A percentile compares a stretch with the other conserved stretches of the same genome.
Conservation (phyloP, 2,888 invertebrate genomes). For the Deilephila porcellus region DNA sequence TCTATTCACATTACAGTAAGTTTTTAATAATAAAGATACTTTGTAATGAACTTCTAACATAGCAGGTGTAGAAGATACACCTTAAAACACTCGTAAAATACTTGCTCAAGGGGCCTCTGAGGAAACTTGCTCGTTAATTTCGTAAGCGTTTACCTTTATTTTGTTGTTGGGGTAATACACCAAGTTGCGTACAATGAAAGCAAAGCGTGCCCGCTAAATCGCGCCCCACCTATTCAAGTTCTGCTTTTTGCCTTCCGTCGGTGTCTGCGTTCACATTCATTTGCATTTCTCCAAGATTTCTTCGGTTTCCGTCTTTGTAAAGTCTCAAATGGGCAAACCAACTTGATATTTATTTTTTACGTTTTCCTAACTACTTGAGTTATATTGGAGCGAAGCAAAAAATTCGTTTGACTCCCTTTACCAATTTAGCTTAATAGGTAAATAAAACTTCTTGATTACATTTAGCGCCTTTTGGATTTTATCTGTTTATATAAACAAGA, state of each 20-base stretch:
- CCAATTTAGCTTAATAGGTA: conserved; percentile 20
- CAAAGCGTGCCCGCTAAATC: conserved; percentile 43
- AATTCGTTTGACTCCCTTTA: conserved; percentile 5
- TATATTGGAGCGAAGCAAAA: background rate
- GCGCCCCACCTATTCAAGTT: conserved; percentile 37
- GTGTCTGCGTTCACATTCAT: conserved; percentile 39
- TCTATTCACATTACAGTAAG: background rate
- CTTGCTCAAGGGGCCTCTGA: conserved; percentile 24
- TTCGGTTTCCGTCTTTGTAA: conserved; percentile 38
- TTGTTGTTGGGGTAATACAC: conserved; percentile 36
- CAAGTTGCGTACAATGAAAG: conserved; percentile 27
- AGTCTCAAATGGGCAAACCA: conserved; percentile 10
- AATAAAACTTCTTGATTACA: conserved; percentile 21
- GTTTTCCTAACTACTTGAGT: conserved; percentile 5
- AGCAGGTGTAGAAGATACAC: conserved; percentile 24
- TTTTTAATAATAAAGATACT: conserved; percentile 21
- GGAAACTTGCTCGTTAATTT: conserved; percentile 33
- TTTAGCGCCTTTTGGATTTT: conserved; percentile 5
- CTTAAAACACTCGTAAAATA: conserved; percentile 20
- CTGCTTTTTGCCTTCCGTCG: conserved; percentile 37
- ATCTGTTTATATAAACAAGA: conserved; percentile 6
- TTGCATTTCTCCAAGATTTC: conserved; percentile 44
- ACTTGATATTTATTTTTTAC: conserved; percentile 19
- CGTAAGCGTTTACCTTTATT: conserved; percentile 36
- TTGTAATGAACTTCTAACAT: conserved; percentile 4